These are phyloP conservation scores for Acanthosoma haemorrhoidale DNA, from an alignment of 2,888 invertebrate species.

Conservation along the genomic window DNA sequence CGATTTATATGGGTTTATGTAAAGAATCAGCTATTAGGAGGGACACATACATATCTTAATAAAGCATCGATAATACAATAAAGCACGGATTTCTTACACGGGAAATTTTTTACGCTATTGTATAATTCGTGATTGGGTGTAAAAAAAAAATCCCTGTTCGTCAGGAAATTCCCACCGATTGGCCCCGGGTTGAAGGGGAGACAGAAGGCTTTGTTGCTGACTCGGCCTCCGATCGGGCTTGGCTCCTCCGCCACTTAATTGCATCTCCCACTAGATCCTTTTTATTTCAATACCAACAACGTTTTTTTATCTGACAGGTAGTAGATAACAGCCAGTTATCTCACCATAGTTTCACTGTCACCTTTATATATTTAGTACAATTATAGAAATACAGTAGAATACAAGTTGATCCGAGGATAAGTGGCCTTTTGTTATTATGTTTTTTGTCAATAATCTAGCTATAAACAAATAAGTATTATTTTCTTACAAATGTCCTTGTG, in stretches of 20 bases:
- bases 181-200: not conserved
- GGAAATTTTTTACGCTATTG: not conserved
- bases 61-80: not conserved
- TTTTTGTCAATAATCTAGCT: no score
- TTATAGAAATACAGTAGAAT: no score
- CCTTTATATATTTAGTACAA: no score
- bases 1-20: no score
- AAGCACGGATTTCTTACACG: not conserved
- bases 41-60: not conserved
- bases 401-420: no score
- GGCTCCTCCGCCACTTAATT: not conserved
- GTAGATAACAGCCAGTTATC: no score
- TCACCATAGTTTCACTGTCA: no score
- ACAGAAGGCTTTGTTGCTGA: not conserved
- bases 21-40: no score
- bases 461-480: no score
- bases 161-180: not conserved
- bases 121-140: not conserved
- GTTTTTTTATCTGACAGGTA: no score
- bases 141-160: not conserved
- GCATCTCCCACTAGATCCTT: not conserved
- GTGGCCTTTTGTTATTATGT: no score
- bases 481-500: no score
- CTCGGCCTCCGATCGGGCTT: not conserved
- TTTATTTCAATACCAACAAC: not conserved